A percentile compares a stretch with the other conserved stretches of the same genome.
phyloP scores from a whole-genome alignment of 2,888 invertebrate species.

The Ametastegia equiseti region DNA sequence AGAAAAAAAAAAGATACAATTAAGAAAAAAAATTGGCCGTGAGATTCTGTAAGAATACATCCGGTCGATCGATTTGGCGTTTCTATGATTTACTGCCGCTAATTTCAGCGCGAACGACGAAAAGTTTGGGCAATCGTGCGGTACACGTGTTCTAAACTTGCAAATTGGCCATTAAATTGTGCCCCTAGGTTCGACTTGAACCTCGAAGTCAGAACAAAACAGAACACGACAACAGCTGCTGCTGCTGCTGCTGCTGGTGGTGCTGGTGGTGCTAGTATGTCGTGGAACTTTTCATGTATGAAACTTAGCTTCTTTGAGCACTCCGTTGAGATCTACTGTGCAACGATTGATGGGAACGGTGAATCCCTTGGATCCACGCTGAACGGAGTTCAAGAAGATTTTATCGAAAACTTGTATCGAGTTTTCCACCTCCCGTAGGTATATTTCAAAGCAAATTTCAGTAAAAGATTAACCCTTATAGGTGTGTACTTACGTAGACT shows the following conservation, averaged over 20 bases:
- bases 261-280: too few species aligned
- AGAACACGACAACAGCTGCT: conserved; percentile 19
- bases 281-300: conserved; percentile 15
- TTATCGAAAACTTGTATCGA: background rate
- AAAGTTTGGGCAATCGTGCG: conserved; percentile 4
- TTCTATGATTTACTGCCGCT: conserved; percentile 7
- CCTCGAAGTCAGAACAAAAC: conserved; percentile 18
- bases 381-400: conserved; percentile 1
- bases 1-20: background rate
- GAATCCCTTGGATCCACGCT: background rate
- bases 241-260: too few species aligned
- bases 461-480: background rate
- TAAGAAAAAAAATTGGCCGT: background rate
- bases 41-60: background rate
- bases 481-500: background rate
- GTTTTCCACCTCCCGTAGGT: background rate
- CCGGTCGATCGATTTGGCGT: conserved; percentile 4
- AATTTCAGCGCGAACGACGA: background rate
- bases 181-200: conserved; percentile 17
- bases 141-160: conserved; percentile 42
- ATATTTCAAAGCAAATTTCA: background rate
- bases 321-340: conserved; percentile 22
- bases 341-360: conserved; percentile 4
- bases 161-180: conserved; percentile 43
- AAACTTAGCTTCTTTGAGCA: background rate